Base-by-base conservation (phyloP, 2,113 vertebrate genomes). In the Mungos mungo region DNA sequence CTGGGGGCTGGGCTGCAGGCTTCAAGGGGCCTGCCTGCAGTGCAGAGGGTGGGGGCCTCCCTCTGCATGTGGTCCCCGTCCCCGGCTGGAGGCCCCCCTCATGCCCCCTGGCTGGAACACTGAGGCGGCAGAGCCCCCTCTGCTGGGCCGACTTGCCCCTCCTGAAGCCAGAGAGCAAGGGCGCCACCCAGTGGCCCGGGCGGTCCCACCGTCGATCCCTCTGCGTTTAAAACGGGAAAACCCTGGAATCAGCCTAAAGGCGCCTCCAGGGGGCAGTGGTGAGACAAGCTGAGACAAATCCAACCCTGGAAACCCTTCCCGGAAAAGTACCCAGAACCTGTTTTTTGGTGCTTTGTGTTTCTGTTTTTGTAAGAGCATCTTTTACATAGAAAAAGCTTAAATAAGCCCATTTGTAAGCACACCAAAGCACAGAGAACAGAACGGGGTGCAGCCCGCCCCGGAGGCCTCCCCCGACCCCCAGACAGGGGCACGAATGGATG, bases 201-300 rank as follows among this genome's bases (percentile, higher is more conserved):
- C 1, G 9, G 31, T 54, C n/a, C 31, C 77, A 54, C 0, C 2
- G 47, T 5, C 0, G 19, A 80, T 13, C 19, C 11, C 11, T 54
- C 11, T n/a, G 77, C 33, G 16, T 25, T 57, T 54, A 15, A n/a
- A 81, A 57, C 21, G 6, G 47, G 21, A 35, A 54, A 54, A 54
- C 50, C 33, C 33, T 4, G 79, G 33, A n/a, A 35, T 35, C 79
- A 35, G 8, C 50, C 50, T 57, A 15, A 18, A 35, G 50, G 7
- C 1, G 1, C 12, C 21, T 57, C 77, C 50, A 23, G 77, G 33
- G 50, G 50, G 50, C 5, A 4, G 50, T 25, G 33, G 19, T 54
- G 33, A 81, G 7, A 23, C 7, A 35, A 19, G 19, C 50, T 0
- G 11, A 7, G 33, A 12, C 3, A 7, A 19, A n/a, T 33, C 5